Conservation (phyloP, 2,113 vertebrate genomes). For the Myrmophylax atrothorax region DNA sequence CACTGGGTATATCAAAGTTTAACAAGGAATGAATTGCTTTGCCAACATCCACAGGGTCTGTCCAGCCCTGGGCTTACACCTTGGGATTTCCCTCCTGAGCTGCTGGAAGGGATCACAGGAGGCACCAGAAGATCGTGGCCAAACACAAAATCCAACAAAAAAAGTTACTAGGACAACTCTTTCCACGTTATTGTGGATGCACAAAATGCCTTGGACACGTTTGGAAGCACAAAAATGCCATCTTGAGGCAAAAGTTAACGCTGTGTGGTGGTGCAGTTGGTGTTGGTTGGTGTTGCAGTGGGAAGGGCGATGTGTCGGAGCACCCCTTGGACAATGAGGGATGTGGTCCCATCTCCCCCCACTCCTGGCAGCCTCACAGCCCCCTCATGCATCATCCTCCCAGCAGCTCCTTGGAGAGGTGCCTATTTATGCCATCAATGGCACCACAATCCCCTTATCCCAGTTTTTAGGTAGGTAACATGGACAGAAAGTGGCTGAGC, state of each 20-base stretch:
- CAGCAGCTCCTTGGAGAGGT: background rate
- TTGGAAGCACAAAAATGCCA: slow-evolving; percentile 42
- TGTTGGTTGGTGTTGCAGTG: background rate
- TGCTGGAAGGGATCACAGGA: background rate
- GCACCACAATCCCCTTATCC: background rate
- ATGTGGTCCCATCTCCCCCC: background rate
- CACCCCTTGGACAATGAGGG: fast-evolving
- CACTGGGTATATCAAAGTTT: background rate
- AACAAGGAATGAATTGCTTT: background rate
- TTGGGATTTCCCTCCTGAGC: fast-evolving
- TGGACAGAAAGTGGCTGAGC: fast-evolving
- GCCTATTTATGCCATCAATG: fast-evolving
- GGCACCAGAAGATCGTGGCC: background rate
- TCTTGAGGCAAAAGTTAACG: background rate
- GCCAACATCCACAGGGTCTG: fast-evolving
- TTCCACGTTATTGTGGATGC: fast-evolving
- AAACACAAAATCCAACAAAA: background rate
- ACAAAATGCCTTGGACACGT: background rate
- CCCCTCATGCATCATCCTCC: fast-evolving
- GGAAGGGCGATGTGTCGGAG: fast-evolving
- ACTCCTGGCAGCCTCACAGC: background rate
- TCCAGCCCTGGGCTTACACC: background rate
- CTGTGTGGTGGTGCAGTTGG: background rate
- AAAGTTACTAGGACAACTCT: background rate
- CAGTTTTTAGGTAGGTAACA: background rate